Conservation (phyloP, 1,140 invertebrate species). For the Nylanderia fulva region DNA sequence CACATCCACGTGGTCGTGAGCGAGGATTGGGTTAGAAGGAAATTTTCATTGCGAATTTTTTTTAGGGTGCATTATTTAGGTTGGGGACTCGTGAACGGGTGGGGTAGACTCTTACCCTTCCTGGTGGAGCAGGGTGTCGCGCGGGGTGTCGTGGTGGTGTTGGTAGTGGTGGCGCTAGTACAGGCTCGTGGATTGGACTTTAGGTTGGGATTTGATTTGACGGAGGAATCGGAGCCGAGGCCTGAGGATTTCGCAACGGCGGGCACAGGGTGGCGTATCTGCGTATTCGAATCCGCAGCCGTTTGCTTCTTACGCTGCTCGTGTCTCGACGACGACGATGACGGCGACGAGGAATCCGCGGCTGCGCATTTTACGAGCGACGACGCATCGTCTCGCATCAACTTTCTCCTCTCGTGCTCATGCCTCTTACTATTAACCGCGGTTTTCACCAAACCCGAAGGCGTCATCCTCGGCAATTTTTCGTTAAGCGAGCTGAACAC, state of each 20-base stretch:
- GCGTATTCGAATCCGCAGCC: constrained; percentile 71
- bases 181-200: constrained; percentile 85
- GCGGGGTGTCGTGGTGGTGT: constrained; percentile 86
- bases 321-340: constrained; percentile 29
- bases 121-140: constrained; percentile 86
- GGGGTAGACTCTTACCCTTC: constrained; percentile 87
- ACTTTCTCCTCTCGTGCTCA: constrained; percentile 84
- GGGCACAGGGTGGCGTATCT: constrained; percentile 80
- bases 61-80: constrained; percentile 75
- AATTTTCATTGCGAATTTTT: constrained; percentile 70
- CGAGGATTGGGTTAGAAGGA: constrained; percentile 84
- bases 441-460: constrained; percentile 89
- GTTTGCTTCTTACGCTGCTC: constrained; percentile 65
- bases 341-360: background rate
- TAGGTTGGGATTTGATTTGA: constrained; percentile 78
- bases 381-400: constrained; percentile 79
- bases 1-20: constrained; percentile 86
- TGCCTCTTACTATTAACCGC: constrained; percentile 88
- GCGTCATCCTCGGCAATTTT: constrained; percentile 86
- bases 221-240: constrained; percentile 63
- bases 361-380: constrained; percentile 79
- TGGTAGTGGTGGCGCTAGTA: constrained; percentile 86
- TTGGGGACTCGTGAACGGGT: constrained; percentile 81
- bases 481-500: constrained; percentile 69
- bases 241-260: constrained; percentile 71